Conservation (phyloP, 2,888 invertebrate species). For the Hypsopygia costalis region DNA sequence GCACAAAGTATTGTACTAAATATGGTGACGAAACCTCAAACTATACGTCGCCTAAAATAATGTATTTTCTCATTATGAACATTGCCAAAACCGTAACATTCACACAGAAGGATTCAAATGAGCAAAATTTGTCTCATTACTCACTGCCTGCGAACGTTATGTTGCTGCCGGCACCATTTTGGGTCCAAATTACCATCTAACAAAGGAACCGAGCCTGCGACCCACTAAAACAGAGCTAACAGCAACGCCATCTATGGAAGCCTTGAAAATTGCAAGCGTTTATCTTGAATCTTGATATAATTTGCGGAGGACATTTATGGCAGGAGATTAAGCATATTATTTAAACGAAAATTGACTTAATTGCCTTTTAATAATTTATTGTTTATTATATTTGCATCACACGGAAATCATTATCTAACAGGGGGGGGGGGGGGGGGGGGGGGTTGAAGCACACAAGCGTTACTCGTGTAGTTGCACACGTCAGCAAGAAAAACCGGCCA, state of each 20-base stretch:
- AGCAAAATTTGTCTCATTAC: constrained; percentile 23
- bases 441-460: too few relatives aligned
- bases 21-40: too few relatives aligned
- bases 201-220: constrained; percentile 52
- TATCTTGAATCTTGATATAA: constrained; percentile 10
- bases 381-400: too few relatives aligned
- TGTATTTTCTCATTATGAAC: neutral
- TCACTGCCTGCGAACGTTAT: constrained; percentile 5
- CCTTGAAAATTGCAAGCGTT: constrained; percentile 30
- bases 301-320: constrained; percentile 10
- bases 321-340: neutral
- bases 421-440: too few relatives aligned
- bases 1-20: too few relatives aligned
- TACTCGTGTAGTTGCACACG: too few relatives aligned
- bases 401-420: too few relatives aligned
- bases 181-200: constrained; percentile 41
- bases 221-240: constrained; percentile 31
- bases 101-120: constrained; percentile 14
- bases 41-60: too few relatives aligned
- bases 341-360: neutral
- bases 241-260: constrained; percentile 49
- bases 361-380: too few relatives aligned
- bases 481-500: too few relatives aligned
- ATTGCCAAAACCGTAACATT: constrained; percentile 12
- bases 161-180: constrained; percentile 28